phyloP scores from a whole-genome alignment of 2,797 vertebrate species.

The Rallus crepitans region DNA sequence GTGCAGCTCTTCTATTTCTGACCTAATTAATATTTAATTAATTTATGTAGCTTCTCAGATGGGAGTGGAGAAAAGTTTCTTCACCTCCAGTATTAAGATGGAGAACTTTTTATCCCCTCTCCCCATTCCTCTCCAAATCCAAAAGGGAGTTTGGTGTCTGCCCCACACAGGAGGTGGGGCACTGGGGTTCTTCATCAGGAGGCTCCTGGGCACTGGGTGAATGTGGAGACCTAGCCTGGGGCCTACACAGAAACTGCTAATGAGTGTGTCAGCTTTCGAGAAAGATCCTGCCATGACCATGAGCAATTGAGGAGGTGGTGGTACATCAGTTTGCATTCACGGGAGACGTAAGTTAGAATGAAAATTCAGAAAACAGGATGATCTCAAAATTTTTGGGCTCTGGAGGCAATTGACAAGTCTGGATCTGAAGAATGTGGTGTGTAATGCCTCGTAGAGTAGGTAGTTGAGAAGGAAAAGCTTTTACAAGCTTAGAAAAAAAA shows the following conservation, averaged over 20 bases:
- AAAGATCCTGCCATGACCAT: not conserved
- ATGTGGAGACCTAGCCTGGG: not conserved
- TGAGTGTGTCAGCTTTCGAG: not conserved
- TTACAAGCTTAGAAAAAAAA: not conserved
- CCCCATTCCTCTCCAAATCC: not conserved
- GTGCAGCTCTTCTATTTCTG: not conserved
- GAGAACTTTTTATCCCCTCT: not conserved
- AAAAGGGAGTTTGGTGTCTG: not conserved
- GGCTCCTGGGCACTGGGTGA: not conserved
- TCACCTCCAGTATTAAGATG: not conserved
- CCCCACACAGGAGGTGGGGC: not conserved
- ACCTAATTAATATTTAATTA: not conserved
- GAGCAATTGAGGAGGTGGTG: not conserved
- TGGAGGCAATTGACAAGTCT: not conserved
- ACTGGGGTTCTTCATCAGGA: not conserved
- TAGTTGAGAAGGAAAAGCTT: not conserved
- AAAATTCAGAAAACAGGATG: not conserved
- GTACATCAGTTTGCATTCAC: not conserved
- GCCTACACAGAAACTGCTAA: fast-evolving
- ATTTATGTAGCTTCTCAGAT: not conserved
- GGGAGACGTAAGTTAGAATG: not conserved
- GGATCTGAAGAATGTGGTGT: not conserved
- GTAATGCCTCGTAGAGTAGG: not conserved
- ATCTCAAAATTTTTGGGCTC: not conserved
- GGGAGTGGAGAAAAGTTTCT: not conserved